These are phyloP conservation scores for Haliclona indistincta DNA, from an alignment of 37 sponge, comb jelly and placozoan species.

Conservation along the genomic window DNA sequence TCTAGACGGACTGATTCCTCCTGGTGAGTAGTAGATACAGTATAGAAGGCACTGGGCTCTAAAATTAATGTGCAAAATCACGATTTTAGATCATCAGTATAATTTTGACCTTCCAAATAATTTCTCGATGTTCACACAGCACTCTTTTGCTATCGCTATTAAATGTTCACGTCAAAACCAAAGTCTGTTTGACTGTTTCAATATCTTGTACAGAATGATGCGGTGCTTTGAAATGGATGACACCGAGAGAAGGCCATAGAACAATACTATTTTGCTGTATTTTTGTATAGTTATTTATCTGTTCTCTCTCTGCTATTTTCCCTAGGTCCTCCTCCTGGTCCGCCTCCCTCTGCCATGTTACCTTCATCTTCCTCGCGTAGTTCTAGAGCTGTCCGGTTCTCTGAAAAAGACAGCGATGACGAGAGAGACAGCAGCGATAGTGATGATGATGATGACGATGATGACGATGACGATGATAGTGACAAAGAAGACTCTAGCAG, in stretches of 20 bases:
- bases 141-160: no score
- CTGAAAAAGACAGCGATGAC: background rate
- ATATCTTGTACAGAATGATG: no score
- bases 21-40: constrained; percentile 18
- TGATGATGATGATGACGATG: constrained; percentile 7
- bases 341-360: constrained; percentile 54
- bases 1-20: constrained; percentile 5
- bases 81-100: no score
- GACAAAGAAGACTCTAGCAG: constrained; percentile 8
- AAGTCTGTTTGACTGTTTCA: no score
- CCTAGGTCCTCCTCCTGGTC: constrained; percentile 75
- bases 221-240: no score
- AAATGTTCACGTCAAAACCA: no score
- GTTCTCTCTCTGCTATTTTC: background rate
- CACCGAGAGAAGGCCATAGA: no score
- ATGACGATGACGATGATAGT: constrained; percentile 29
- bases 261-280: no score
- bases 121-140: no score
- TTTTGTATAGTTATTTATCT: no score
- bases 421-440: background rate
- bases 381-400: background rate
- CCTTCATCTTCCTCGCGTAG: background rate
- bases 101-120: no score
- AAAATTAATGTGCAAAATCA: no score
- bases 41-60: background rate